Evolutionary conservation across 2,888 invertebrate genomes (phyloP).

Genomic region (Agonopterix subpropinquella): DNA sequence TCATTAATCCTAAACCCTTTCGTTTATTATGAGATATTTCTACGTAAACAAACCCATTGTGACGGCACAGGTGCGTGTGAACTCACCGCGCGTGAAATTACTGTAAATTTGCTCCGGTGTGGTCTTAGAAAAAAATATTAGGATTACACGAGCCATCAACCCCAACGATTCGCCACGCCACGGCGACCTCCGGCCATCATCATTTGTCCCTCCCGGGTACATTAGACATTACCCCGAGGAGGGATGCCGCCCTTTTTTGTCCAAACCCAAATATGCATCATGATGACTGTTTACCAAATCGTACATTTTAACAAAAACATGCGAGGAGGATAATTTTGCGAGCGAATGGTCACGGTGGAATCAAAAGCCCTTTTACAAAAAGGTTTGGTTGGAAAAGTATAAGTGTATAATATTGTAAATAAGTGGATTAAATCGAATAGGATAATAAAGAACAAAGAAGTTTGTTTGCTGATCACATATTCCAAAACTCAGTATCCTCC

Average conservation of each 20-base stretch:
- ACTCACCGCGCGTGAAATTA: constrained; percentile 67
- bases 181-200: constrained; percentile 55
- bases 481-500: background rate
- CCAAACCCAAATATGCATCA: constrained; percentile 6
- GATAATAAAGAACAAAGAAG: too few species aligned
- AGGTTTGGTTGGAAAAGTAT: too few species aligned
- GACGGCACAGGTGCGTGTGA: constrained; percentile 61
- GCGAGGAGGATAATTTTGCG: too few species aligned
- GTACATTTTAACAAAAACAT: background rate
- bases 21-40: constrained; percentile 5
- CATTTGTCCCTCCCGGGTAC: constrained; percentile 44
- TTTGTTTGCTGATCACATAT: background rate
- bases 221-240: constrained; percentile 19
- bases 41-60: constrained; percentile 46
- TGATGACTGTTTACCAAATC: background rate
- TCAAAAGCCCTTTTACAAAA: too few species aligned
- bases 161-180: constrained; percentile 62
- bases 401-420: too few species aligned
- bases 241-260: constrained; percentile 35
- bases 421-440: too few species aligned
- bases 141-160: constrained; percentile 67
- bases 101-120: constrained; percentile 69
- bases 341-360: too few species aligned
- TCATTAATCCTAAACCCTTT: background rate
- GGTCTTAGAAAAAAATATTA: constrained; percentile 60